Evolutionary conservation across 2,888 invertebrate genomes (phyloP).

Genomic region (Leucophora obtusa): DNA sequence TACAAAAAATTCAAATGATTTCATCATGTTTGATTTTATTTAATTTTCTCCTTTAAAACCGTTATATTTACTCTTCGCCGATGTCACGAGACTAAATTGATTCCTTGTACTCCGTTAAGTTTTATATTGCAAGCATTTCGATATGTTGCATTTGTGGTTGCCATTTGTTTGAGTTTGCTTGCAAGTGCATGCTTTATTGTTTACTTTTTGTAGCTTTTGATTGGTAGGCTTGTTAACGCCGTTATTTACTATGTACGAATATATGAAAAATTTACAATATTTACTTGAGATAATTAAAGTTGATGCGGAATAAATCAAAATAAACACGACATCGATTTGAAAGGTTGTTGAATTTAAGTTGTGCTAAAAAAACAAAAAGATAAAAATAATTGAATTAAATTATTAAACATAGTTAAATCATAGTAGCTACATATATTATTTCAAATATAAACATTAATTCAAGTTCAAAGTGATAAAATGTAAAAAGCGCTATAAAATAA

Average conservation of each 20-base stretch:
- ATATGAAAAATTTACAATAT: conserved; percentile 41
- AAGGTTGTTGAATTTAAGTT: too few relatives aligned
- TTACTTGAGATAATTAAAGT: conserved; percentile 60
- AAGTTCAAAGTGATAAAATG: too few relatives aligned
- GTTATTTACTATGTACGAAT: conserved; percentile 43
- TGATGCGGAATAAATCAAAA: conserved; percentile 37
- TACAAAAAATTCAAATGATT: conserved; percentile 23
- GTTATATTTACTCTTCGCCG: conserved; percentile 21
- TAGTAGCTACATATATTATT: too few relatives aligned
- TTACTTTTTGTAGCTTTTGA: conserved; percentile 56
- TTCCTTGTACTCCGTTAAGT: conserved; percentile 16
- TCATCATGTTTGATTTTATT: conserved; percentile 7
- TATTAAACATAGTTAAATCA: too few relatives aligned
- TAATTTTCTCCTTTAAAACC: neutral
- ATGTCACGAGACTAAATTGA: conserved; percentile 30
- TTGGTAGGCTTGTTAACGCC: conserved; percentile 57
- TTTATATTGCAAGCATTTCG: conserved; percentile 50
- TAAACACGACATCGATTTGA: conserved; percentile 42
- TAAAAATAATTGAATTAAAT: neutral
- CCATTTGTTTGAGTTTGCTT: conserved; percentile 17
- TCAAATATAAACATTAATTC: too few relatives aligned
- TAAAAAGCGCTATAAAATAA: too few relatives aligned
- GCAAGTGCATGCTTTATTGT: conserved; percentile 49
- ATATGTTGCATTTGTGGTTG: conserved; percentile 40
- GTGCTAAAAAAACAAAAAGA: too few relatives aligned